Percentiles rank a stretch among this genome's conserved stretches.
These are phyloP conservation scores for Drosophila rhopaloa DNA, from an alignment of 1,140 invertebrate genomes.

Conservation along the genomic window DNA sequence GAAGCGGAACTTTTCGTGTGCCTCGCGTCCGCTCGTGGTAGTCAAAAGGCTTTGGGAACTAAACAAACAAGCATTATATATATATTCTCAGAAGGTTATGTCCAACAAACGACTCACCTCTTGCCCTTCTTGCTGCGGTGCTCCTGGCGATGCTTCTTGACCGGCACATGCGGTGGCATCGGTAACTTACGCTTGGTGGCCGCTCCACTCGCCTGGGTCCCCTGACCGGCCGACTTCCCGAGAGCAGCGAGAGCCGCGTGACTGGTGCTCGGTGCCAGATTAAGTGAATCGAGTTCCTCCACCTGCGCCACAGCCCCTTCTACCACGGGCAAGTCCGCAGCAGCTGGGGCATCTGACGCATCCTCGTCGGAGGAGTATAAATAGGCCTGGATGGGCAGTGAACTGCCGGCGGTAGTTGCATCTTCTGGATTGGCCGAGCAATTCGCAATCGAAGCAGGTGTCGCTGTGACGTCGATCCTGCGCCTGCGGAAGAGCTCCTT, in stretches of 20 bases:
- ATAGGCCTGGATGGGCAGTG: slow-evolving; percentile 70
- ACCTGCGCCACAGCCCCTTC: slow-evolving; percentile 52
- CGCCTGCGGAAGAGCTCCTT: slow-evolving; percentile 87
- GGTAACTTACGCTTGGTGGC: slow-evolving; percentile 52
- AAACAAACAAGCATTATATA: neutral
- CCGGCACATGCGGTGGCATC: slow-evolving; percentile 22
- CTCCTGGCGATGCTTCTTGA: slow-evolving; percentile 49
- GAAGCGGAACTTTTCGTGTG: slow-evolving; percentile 94
- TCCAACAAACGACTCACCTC: slow-evolving; percentile 25
- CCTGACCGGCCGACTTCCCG: neutral
- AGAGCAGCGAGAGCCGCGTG: slow-evolving; percentile 24
- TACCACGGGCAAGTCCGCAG: neutral
- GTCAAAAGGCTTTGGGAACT: slow-evolving; percentile 18
- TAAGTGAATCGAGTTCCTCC: slow-evolving; percentile 64
- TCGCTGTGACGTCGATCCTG: slow-evolving; percentile 29
- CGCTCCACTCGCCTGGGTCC: neutral
- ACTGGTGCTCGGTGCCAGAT: slow-evolving; percentile 43
- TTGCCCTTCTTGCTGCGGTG: slow-evolving; percentile 44
- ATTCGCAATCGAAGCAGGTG: slow-evolving; percentile 24
- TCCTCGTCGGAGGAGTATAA: slow-evolving; percentile 79
- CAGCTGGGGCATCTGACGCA: neutral
- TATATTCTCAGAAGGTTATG: too few relatives aligned
- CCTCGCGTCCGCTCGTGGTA: slow-evolving; percentile 46
- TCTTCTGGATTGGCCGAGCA: slow-evolving; percentile 26
- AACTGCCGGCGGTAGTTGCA: neutral